phyloP scores from a whole-genome alignment of 2,113 vertebrate species.

The Microtus montanus region DNA sequence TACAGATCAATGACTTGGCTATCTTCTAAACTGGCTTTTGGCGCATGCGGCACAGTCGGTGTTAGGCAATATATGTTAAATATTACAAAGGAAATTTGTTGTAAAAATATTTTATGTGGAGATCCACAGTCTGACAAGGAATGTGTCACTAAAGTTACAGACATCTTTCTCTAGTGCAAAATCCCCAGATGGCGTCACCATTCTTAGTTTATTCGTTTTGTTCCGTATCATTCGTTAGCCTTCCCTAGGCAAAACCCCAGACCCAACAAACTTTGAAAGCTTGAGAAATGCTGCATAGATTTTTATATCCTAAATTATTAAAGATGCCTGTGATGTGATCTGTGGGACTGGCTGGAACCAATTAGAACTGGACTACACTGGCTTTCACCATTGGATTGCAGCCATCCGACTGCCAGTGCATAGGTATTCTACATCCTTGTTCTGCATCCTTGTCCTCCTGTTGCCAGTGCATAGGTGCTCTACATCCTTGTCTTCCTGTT shows the following conservation, averaged over 20 bases:
- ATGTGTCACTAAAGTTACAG: not conserved
- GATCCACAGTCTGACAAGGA: not conserved
- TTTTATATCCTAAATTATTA: constrained; percentile 21
- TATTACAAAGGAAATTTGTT: not conserved
- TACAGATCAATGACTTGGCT: not conserved
- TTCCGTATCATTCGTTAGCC: not conserved
- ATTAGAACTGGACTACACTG: not conserved
- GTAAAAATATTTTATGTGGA: not conserved
- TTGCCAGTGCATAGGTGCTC: not conserved
- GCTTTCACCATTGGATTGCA: not conserved
- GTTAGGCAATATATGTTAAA: not conserved
- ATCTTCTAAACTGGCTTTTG: not conserved
- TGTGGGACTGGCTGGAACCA: not conserved
- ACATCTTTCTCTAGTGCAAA: not conserved
- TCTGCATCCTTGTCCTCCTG: no score
- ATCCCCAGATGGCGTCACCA: constrained; percentile 2
- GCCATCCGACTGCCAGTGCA: not conserved
- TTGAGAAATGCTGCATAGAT: constrained; percentile 6
- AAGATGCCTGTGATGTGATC: not conserved
- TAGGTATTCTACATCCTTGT: not conserved
- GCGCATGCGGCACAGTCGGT: not conserved
- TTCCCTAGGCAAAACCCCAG: not conserved
- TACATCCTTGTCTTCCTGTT: not conserved
- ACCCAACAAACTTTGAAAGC: not conserved
- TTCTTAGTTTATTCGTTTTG: constrained; percentile 7